Percentiles rank a stretch among this genome's conserved stretches.
phyloP scores from a whole-genome alignment of 2,797 vertebrate genomes.

The Gila robusta region DNA sequence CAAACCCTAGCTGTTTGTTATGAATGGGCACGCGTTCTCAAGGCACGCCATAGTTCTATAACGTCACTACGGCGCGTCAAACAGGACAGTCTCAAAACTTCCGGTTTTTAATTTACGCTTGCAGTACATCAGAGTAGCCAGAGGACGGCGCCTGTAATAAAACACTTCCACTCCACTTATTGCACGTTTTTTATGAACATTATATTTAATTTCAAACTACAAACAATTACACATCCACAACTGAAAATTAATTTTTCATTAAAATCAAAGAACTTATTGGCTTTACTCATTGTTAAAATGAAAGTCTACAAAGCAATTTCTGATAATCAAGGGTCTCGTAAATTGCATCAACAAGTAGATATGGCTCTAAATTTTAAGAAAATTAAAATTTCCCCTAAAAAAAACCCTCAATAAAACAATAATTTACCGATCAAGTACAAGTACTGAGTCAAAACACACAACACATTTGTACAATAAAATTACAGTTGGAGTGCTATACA shows the following conservation, averaged over 20 bases:
- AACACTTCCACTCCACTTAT: neutral
- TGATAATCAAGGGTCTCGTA: neutral
- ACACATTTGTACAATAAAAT: slow-evolving; percentile 27
- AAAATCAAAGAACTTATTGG: no score
- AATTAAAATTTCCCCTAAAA: neutral
- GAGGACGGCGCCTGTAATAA: neutral
- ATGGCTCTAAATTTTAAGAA: neutral
- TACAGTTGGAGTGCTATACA: slow-evolving; percentile 60
- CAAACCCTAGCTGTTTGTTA: neutral
- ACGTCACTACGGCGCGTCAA: neutral
- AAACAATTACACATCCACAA: neutral
- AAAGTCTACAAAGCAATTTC: neutral
- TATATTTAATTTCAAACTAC: neutral
- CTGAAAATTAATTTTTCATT: neutral
- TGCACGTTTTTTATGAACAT: neutral
- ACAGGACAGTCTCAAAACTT: neutral
- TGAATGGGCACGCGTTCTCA: neutral
- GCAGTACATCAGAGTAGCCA: neutral
- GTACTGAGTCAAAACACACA: neutral
- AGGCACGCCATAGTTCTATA: neutral
- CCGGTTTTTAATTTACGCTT: neutral
- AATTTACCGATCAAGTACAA: slow-evolving; percentile 1
- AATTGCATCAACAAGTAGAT: neutral
- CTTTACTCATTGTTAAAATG: neutral
- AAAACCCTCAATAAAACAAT: neutral